Evolutionary conservation across 2,888 invertebrate species (phyloP).

Genomic region (Tiphia femorata): DNA sequence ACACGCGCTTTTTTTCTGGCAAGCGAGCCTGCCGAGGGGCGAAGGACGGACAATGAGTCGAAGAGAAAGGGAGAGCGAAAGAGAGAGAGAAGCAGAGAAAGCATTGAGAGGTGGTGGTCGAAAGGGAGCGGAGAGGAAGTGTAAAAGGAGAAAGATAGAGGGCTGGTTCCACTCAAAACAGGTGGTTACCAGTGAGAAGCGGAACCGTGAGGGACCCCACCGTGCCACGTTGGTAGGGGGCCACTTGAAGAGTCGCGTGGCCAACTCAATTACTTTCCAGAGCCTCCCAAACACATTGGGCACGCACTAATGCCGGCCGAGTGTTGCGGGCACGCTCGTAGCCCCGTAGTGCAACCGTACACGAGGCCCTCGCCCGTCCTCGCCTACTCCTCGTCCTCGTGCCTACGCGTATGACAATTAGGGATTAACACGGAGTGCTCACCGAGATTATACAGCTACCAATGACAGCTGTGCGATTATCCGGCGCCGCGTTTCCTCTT

Average conservation of each 20-base stretch:
- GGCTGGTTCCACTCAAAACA: constrained; percentile 58
- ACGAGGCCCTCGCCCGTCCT: no score
- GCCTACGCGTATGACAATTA: constrained; percentile 2
- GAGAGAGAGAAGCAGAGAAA: not conserved
- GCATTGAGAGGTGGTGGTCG: no score
- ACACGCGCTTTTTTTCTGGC: constrained; percentile 24
- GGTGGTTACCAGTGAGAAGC: constrained; percentile 63
- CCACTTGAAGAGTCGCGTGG: constrained; percentile 68
- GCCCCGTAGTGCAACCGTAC: constrained; percentile 32
- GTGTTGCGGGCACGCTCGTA: constrained; percentile 29
- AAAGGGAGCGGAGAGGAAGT: no score
- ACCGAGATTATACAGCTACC: no score
- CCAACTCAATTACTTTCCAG: constrained; percentile 67
- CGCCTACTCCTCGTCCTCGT: no score
- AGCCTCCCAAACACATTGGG: constrained; percentile 57
- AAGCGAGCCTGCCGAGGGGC: no score
- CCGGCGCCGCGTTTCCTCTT: not conserved
- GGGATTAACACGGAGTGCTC: not conserved
- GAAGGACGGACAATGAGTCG: no score
- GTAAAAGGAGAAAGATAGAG: not conserved
- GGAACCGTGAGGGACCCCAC: constrained; percentile 46
- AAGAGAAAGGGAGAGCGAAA: no score
- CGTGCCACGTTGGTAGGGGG: constrained; percentile 49
- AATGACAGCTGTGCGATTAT: not conserved
- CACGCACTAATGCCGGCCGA: constrained; percentile 48